These are phyloP conservation scores for Crotalus horridus DNA, from an alignment of 2,113 vertebrate genomes.

Conservation along the genomic window DNA sequence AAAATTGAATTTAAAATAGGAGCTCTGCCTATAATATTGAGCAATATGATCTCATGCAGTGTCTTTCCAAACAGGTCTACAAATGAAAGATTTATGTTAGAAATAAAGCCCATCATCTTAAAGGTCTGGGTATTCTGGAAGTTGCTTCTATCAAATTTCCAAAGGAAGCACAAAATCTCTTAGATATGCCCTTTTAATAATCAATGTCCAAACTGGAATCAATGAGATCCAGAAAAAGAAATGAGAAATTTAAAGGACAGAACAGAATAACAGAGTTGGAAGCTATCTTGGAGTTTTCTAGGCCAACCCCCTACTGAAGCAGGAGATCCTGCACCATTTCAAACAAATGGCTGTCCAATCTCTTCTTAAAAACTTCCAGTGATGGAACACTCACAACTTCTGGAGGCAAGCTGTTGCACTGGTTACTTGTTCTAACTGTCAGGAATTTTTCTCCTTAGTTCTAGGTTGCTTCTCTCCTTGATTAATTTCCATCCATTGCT, in stretches of 20 bases:
- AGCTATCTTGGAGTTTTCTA: not conserved
- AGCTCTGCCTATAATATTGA: slow-evolving; percentile 22
- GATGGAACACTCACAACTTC: too few relatives aligned
- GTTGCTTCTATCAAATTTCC: not conserved
- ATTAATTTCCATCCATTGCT: too few relatives aligned
- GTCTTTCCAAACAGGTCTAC: not conserved
- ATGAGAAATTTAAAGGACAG: not conserved
- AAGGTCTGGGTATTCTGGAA: not conserved
- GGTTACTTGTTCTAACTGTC: too few relatives aligned
- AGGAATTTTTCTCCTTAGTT: too few relatives aligned
- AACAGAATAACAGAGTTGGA: not conserved
- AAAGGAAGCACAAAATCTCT: not conserved
- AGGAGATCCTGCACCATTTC: not conserved
- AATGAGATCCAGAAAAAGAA: not conserved
- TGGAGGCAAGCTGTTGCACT: too few relatives aligned
- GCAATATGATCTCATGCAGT: not conserved
- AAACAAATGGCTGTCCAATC: not conserved
- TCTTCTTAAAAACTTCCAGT: too few relatives aligned
- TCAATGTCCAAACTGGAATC: not conserved
- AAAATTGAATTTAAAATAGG: slow-evolving; percentile 34
- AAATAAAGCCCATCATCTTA: not conserved
- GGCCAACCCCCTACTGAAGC: not conserved
- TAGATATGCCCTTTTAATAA: not conserved
- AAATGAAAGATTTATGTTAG: not conserved
- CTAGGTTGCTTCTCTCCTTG: too few relatives aligned